Percentiles rank a stretch among this genome's conserved stretches.
phyloP scores from a whole-genome alignment of 1,140 invertebrate genomes.

The Drosophila navojoa region DNA sequence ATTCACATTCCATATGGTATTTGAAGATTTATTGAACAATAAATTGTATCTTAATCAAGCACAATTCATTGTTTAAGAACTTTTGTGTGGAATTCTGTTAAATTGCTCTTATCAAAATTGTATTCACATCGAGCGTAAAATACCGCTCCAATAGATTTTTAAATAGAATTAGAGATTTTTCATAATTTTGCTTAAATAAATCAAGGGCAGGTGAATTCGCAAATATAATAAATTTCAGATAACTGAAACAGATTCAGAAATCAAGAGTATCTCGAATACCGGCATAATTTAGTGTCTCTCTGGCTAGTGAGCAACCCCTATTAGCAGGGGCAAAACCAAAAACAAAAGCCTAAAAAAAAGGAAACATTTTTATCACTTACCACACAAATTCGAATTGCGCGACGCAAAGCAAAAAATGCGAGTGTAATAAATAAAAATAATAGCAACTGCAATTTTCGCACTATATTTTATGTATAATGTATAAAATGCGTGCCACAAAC shows the following conservation, averaged over 20 bases:
- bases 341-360: slow-evolving; percentile 10
- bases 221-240: background rate
- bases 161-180: too few species aligned
- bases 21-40: background rate
- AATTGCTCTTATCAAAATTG: background rate
- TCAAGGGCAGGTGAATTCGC: too few species aligned
- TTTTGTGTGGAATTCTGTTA: too few species aligned
- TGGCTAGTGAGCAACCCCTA: slow-evolving; percentile 30
- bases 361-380: slow-evolving; percentile 58
- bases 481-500: slow-evolving; percentile 54
- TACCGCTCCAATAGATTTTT: too few species aligned
- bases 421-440: slow-evolving; percentile 64
- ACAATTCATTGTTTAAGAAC: too few species aligned
- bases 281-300: slow-evolving; percentile 19
- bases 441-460: slow-evolving; percentile 59
- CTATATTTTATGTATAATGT: slow-evolving; percentile 59
- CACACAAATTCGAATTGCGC: slow-evolving; percentile 44
- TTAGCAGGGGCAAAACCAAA: slow-evolving; percentile 22
- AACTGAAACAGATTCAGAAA: slow-evolving; percentile 19
- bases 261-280: slow-evolving; percentile 15
- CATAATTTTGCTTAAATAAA: too few species aligned
- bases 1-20: background rate
- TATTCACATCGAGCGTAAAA: too few species aligned
- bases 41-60: too few species aligned
- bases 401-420: slow-evolving; percentile 29